phyloP scores from a whole-genome alignment of 2,888 invertebrate species.

The Iselma pallidipennis region DNA sequence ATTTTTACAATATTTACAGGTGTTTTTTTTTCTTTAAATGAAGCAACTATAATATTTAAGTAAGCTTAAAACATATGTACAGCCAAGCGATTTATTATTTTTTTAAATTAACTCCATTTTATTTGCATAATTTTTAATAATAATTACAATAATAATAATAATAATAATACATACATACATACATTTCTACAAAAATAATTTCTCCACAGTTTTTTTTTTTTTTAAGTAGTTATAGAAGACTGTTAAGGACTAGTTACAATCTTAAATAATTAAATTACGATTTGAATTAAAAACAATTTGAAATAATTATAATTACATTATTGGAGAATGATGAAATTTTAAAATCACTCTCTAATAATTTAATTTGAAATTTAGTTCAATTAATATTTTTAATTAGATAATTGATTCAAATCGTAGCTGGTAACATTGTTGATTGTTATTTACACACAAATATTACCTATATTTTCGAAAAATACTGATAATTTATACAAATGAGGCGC shows the following conservation, averaged over 20 bases:
- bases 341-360: background rate
- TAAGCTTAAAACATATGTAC: slow-evolving; percentile 36
- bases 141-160: slow-evolving; percentile 39
- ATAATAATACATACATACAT: slow-evolving; percentile 30
- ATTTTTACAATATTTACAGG: slow-evolving; percentile 8
- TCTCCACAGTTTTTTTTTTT: background rate
- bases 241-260: slow-evolving; percentile 52
- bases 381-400: too few species aligned
- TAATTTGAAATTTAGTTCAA: background rate
- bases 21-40: slow-evolving; percentile 2
- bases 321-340: too few species aligned
- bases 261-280: slow-evolving; percentile 41
- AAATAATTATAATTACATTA: background rate
- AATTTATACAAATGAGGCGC: background rate
- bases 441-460: background rate
- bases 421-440: background rate
- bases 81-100: slow-evolving; percentile 40
- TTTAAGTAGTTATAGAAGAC: slow-evolving; percentile 46
- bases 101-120: slow-evolving; percentile 18
- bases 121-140: slow-evolving; percentile 22
- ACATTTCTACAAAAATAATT: slow-evolving; percentile 43
- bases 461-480: background rate
- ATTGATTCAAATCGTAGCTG: background rate
- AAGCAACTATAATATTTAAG: too few species aligned
- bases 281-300: background rate